Base-by-base conservation (phyloP, 53 echinoderm and acorn worm species). In the Holothuria scabra region DNA sequence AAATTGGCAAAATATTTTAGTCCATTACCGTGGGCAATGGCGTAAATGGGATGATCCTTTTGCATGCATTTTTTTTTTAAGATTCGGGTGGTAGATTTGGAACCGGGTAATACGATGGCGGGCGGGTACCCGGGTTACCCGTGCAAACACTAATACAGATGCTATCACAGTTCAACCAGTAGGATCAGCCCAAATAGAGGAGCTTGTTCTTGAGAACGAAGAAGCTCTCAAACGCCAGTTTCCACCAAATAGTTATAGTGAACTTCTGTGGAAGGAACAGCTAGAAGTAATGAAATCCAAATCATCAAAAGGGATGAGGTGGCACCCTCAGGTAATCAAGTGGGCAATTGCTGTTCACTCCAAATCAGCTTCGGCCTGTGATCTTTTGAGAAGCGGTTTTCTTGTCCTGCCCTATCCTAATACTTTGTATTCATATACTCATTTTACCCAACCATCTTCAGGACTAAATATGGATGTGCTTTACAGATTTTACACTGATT, bases 211-310 rank as follows among this genome's bases (percentile, higher is more conserved):
- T 10, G 48, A 8, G 48, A 3, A 48, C 12, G 48, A 48, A 48
- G 48, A 48, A 1, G 48, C 4, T 8, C 12, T 48, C 7, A 48
- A 48, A 10, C 1, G 9, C 12, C 4, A 48, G 5, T 48, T 48
- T 63, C 26, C 26, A 25, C 3, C 26, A 2, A 63, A 63, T 30
- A 30, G 1, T 14, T 63, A 63, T 23, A 28, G 64, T 30, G 48
- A 76, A 49, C 76, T 76, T 48, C 76, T 76, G 1, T 52, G 56
- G 76, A 52, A 76, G 21, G 13, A 76, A 49, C 76, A 76, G n/a
- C 76, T 55, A 24, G 55, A 76, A 52, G 34, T 52, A 10, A 2
- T 76, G 14, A 52, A 44, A 76, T 9, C 1, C 1, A 76, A 76
- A 10, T 49, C 76, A 2, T 1, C 48, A 25, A 11, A 44, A 24